These are phyloP conservation scores for Garra rufa DNA, from an alignment of 2,113 vertebrate genomes.

Conservation along the genomic window DNA sequence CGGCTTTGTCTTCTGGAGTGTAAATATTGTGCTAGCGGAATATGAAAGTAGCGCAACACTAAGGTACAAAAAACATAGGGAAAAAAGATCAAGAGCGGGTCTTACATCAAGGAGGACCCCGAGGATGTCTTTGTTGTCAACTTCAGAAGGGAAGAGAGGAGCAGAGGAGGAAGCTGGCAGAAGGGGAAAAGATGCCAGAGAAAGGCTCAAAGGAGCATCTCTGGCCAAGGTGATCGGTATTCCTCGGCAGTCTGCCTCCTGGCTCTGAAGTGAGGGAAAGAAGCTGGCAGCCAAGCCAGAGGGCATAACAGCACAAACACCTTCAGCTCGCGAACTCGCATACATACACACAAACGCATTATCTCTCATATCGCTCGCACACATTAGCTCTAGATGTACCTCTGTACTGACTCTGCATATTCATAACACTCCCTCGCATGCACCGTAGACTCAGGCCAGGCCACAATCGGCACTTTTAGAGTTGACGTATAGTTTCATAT, in stretches of 20 bases:
- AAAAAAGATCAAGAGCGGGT: constrained; percentile 99
- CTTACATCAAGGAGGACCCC: constrained; percentile 99
- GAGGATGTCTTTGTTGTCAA: constrained; percentile 99
- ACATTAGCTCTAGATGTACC: not conserved
- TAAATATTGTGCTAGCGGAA: constrained; percentile 99
- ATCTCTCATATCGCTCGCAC: not conserved
- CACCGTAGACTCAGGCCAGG: not conserved
- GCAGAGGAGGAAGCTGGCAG: constrained; percentile 99
- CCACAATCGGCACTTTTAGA: not conserved
- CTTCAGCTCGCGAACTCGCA: constrained; percentile 27
- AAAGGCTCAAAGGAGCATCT: constrained; percentile 99
- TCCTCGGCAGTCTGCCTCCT: constrained; percentile 99
- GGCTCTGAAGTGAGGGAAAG: constrained; percentile 99
- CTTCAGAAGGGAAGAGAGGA: constrained; percentile 99
- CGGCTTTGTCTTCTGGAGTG: constrained; percentile 97
- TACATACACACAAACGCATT: constrained; percentile 27
- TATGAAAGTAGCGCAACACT: constrained; percentile 99
- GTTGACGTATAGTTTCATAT: not conserved
- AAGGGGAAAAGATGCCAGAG: constrained; percentile 99
- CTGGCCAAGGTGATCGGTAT: constrained; percentile 99
- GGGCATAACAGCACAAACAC: constrained; percentile 98
- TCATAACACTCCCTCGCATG: not conserved
- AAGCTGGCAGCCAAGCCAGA: constrained; percentile 99
- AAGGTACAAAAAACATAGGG: constrained; percentile 94
- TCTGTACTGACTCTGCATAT: constrained; percentile 23